phyloP scores from a whole-genome alignment of 2,797 vertebrate species.

The Hippopotamyrus pictus region DNA sequence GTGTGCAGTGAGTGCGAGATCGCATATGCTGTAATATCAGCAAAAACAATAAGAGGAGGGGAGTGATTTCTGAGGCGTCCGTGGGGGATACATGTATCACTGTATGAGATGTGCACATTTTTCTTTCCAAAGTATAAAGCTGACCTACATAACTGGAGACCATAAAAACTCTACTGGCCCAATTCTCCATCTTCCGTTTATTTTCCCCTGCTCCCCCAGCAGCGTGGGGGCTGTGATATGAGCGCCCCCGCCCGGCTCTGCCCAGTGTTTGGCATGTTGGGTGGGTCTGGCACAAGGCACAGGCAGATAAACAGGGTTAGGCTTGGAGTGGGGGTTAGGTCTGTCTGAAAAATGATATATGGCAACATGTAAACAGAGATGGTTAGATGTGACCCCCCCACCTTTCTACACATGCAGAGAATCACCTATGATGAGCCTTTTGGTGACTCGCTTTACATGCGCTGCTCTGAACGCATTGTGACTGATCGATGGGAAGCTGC shows the following conservation, averaged over 20 bases:
- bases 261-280: slow-evolving; percentile 58
- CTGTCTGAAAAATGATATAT: slow-evolving; percentile 56
- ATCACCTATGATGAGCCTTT: background rate
- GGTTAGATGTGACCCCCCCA: background rate
- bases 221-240: slow-evolving; percentile 50
- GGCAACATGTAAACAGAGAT: background rate
- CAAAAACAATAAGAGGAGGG: slow-evolving; percentile 37
- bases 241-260: slow-evolving; percentile 42
- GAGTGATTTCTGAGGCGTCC: slow-evolving; percentile 53
- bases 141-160: slow-evolving; percentile 67
- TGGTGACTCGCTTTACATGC: background rate
- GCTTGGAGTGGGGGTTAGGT: slow-evolving; percentile 41
- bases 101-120: slow-evolving; percentile 79
- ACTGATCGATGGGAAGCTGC: background rate
- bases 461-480: background rate
- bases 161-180: slow-evolving; percentile 61
- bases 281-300: slow-evolving; percentile 73
- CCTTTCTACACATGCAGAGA: background rate
- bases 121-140: slow-evolving; percentile 42
- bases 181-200: slow-evolving; percentile 46
- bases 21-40: slow-evolving; percentile 30
- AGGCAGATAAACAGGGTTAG: slow-evolving; percentile 77
- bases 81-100: slow-evolving; percentile 68
- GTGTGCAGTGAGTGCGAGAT: slow-evolving; percentile 30
- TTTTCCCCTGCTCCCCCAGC: slow-evolving; percentile 51